phyloP scores from a whole-genome alignment of 2,797 vertebrate species.

The Characodon lateralis region DNA sequence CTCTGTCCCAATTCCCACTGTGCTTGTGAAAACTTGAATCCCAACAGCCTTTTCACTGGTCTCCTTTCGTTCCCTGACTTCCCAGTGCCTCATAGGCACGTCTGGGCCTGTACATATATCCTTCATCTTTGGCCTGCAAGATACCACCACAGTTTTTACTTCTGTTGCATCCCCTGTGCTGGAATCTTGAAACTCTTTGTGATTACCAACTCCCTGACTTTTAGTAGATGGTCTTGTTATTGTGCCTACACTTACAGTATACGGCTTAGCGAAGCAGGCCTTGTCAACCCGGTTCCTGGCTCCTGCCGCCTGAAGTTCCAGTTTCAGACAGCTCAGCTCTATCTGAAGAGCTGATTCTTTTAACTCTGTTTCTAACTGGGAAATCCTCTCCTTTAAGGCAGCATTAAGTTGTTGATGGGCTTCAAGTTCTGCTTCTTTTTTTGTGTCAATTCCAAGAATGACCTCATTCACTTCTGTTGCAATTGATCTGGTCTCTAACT shows the following conservation, averaged over 20 bases:
- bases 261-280: conserved; percentile 77
- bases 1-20: conserved; percentile 80
- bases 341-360: conserved; percentile 90
- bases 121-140: conserved; percentile 74
- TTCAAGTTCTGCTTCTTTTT: conserved; percentile 86
- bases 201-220: conserved; percentile 85
- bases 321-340: conserved; percentile 91
- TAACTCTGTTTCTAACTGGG: conserved; percentile 89
- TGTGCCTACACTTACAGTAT: conserved; percentile 75
- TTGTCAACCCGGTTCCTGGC: conserved; percentile 88
- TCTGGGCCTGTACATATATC: conserved; percentile 80
- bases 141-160: conserved; percentile 75
- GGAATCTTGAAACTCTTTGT: conserved; percentile 74
- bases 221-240: conserved; percentile 78
- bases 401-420: conserved; percentile 89
- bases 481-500: conserved; percentile 72
- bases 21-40: conserved; percentile 63
- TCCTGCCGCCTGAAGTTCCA: conserved; percentile 89
- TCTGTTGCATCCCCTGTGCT: conserved; percentile 73
- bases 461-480: conserved; percentile 85
- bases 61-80: conserved; percentile 83
- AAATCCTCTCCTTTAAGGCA: conserved; percentile 87
- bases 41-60: conserved; percentile 80
- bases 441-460: conserved; percentile 84
- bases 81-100: conserved; percentile 84